Percentiles rank a stretch among this genome's conserved stretches.
Conservation (phyloP, 2,888 invertebrate genomes). For the Papilio gigon region DNA sequence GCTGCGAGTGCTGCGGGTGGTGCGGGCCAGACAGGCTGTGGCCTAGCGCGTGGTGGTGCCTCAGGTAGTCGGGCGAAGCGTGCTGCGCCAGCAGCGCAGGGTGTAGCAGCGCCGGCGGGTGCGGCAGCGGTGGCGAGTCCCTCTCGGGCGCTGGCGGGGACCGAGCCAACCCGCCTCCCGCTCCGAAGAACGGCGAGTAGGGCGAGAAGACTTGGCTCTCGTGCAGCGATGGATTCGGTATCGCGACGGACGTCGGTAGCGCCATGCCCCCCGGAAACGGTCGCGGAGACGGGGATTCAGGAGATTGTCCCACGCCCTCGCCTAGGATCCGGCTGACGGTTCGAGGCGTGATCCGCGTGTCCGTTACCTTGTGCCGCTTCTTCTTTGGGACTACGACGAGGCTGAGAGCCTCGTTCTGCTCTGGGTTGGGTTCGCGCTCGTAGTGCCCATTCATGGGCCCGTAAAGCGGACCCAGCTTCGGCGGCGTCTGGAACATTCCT, state of each 20-base stretch:
- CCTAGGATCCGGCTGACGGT: slow-evolving; percentile 94
- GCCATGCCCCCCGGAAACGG: slow-evolving; percentile 93
- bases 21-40: slow-evolving; percentile 88
- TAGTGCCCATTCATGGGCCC: slow-evolving; percentile 84
- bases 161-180: slow-evolving; percentile 78
- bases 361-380: slow-evolving; percentile 98
- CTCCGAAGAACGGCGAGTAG: slow-evolving; percentile 94
- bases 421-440: slow-evolving; percentile 88
- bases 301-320: slow-evolving; percentile 88
- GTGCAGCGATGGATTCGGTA: slow-evolving; percentile 97
- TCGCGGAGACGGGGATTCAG: slow-evolving; percentile 88
- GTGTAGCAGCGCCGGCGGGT: slow-evolving; percentile 92
- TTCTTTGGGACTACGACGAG: slow-evolving; percentile 97
- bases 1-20: slow-evolving; percentile 90
- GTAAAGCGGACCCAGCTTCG: slow-evolving; percentile 88
- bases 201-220: slow-evolving; percentile 96
- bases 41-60: slow-evolving; percentile 87
- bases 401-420: slow-evolving; percentile 96
- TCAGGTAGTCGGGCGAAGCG: slow-evolving; percentile 90
- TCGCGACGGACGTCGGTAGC: slow-evolving; percentile 97
- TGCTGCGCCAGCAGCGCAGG: slow-evolving; percentile 92
- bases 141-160: slow-evolving; percentile 86
- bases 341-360: slow-evolving; percentile 94
- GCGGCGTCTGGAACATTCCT: slow-evolving; percentile 92
- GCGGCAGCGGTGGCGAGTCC: slow-evolving; percentile 92